phyloP scores from a whole-genome alignment of 1,140 invertebrate species.

The Rhagoletis zephyria region DNA sequence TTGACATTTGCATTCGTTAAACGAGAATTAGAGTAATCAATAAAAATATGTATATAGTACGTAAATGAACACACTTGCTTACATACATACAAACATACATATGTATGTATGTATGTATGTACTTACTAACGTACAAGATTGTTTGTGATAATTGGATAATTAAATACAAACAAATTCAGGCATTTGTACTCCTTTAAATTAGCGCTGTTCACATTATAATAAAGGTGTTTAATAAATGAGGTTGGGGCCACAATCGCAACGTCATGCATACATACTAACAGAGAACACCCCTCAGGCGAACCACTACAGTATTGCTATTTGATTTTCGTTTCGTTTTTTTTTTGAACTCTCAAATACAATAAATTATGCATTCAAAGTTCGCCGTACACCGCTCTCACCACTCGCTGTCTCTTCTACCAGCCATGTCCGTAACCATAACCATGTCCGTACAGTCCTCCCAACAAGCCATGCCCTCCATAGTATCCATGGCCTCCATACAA shows the following conservation, averaged over 20 bases:
- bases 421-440: conserved; percentile 63
- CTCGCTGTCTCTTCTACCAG: background rate
- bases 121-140: too few relatives aligned
- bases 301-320: background rate
- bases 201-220: background rate
- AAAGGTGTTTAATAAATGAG: conserved; percentile 6
- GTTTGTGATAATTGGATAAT: too few relatives aligned
- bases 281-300: conserved; percentile 18
- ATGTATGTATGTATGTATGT: background rate
- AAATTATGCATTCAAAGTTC: background rate
- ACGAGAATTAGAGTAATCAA: conserved; percentile 6
- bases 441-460: conserved; percentile 63
- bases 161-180: background rate
- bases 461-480: conserved; percentile 51
- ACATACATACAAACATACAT: conserved; percentile 13
- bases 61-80: background rate
- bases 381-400: background rate
- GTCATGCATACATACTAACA: background rate
- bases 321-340: background rate
- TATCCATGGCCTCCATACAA: conserved; percentile 43
- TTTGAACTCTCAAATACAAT: background rate
- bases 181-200: background rate
- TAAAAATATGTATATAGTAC: conserved; percentile 2
- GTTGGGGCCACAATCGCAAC: conserved; percentile 5
- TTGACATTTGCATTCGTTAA: conserved; percentile 20